Evolutionary conservation across 2,113 vertebrate species (phyloP).

Genomic region (Proteles cristata): DNA sequence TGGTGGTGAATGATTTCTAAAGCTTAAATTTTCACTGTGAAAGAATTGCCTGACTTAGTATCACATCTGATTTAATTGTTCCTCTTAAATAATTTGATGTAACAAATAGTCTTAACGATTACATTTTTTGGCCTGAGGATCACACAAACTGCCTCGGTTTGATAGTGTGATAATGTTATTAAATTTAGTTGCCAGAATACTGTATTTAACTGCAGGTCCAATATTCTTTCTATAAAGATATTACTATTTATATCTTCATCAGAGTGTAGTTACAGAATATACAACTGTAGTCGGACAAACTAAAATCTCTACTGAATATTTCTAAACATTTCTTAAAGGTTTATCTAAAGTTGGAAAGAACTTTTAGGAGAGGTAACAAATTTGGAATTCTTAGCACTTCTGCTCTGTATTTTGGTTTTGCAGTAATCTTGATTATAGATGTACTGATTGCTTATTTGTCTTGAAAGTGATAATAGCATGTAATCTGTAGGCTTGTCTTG

Average conservation of each 20-base stretch:
- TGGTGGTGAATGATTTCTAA: not conserved
- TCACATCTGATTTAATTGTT: not conserved
- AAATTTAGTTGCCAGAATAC: not conserved
- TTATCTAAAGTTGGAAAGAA: conserved; percentile 47
- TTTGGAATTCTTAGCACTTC: not conserved
- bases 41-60: not conserved
- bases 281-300: not conserved
- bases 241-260: not conserved
- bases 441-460: not conserved
- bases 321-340: conserved; percentile 33
- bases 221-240: not conserved
- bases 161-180: not conserved
- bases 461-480: not conserved
- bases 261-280: not conserved
- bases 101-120: not conserved
- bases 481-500: not conserved
- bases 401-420: not conserved
- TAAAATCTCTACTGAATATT: conserved; percentile 5
- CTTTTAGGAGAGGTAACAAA: not conserved
- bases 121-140: not conserved
- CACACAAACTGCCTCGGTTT: not conserved
- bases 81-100: not conserved
- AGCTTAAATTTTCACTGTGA: not conserved
- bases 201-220: not conserved
- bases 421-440: conserved; percentile 1